Evolutionary conservation across 2,797 vertebrate species (phyloP), one percentile per base, ranked within the genome.

Genomic region (Fistularia commersonii): DNA sequence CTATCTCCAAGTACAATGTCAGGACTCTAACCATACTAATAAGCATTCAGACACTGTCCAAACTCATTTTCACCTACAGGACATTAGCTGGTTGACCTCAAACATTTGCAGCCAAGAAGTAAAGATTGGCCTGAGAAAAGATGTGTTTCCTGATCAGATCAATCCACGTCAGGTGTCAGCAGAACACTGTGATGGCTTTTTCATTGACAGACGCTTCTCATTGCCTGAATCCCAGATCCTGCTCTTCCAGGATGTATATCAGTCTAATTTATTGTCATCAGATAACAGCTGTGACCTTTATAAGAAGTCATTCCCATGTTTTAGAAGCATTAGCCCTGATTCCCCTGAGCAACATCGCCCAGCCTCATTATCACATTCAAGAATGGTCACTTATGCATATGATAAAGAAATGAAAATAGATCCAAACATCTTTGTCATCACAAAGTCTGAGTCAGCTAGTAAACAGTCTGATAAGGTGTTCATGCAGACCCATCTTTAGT

Each of bases 401-500:
- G 32, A 14, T 57, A 42, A 66, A 12, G 23, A 50, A 42, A 1
- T 51, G 35, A 34, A 6, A 13, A 13, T 13, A 14, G 9, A 61
- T 45, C 46, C 56, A 12, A 14, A 12, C 8, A 43, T 38, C 6
- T 52, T 8, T 51, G 2, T 15, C 0, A 3, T 53, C n/a, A 39
- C 33, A 42, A 45, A 49, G 13, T 37, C 51, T 8, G 41, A 66
- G 8, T 49, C 11, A 10, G 6, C 32, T 6, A 61, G 11, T 32
- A 35, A 43, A 31, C 23, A 33, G 31, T 64, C 51, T 41, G 47
- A 35, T 10, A 54, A 63, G 66, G 47, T 63, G 10, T 74, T 69
- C 31, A 65, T 72, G 68, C 67, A 80, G 61, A 82, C 72, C 9
- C 44, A 79, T 59, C 57, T 83, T 45, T 80, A 69, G 61, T 49